Evolutionary conservation across 1,140 invertebrate species (phyloP).

Genomic region (Eurosta solidaginis): DNA sequence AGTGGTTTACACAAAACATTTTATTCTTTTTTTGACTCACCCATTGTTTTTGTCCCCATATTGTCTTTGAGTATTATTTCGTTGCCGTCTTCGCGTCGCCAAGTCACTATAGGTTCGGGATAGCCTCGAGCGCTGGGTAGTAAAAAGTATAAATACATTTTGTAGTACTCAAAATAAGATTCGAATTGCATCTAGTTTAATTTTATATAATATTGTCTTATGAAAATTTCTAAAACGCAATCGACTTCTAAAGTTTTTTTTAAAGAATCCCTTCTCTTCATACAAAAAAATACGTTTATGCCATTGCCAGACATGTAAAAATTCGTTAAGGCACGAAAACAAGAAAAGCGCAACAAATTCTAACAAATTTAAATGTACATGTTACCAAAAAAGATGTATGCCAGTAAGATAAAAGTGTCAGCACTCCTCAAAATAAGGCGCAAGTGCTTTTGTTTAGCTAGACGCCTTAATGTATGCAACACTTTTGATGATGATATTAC

Average conservation of each 20-base stretch:
- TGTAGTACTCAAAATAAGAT: too few species aligned
- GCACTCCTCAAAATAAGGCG: neutral
- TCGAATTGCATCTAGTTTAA: too few species aligned
- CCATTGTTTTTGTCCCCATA: conserved; percentile 67
- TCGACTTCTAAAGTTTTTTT: too few species aligned
- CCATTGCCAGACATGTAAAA: neutral
- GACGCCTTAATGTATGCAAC: neutral
- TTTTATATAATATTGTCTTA: too few species aligned
- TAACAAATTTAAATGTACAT: neutral
- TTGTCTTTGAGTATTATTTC: conserved; percentile 76
- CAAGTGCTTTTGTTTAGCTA: neutral
- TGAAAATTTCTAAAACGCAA: too few species aligned
- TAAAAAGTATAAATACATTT: neutral
- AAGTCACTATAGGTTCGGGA: conserved; percentile 81
- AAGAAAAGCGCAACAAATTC: neutral
- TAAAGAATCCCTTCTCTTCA: too few species aligned
- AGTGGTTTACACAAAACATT: too few species aligned
- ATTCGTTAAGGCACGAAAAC: neutral
- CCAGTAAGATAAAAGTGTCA: neutral
- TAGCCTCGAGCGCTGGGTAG: conserved; percentile 73
- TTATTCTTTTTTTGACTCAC: conserved; percentile 54
- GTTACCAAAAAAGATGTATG: neutral
- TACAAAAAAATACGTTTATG: neutral
- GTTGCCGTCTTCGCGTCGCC: conserved; percentile 82
- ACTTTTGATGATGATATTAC: conserved; percentile 24